Conservation (phyloP, 2,888 invertebrate genomes). For the Hirtodrosophila alboralis region DNA sequence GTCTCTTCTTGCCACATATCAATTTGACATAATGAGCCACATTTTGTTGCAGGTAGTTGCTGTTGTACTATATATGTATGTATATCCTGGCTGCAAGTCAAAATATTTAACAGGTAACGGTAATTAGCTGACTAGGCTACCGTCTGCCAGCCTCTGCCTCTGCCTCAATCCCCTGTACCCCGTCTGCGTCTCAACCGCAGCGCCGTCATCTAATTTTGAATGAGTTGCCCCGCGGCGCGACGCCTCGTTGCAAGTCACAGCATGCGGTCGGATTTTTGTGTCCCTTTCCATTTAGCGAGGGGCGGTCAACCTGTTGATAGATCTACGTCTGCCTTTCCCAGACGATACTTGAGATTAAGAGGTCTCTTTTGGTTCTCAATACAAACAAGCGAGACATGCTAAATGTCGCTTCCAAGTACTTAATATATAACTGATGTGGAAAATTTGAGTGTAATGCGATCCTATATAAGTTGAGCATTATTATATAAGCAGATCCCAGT, state of each 20-base stretch:
- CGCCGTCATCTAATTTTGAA: constrained; percentile 56
- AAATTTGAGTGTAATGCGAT: constrained; percentile 56
- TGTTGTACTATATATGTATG: constrained; percentile 8
- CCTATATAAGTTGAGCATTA: constrained; percentile 8
- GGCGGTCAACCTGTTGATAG: constrained; percentile 73
- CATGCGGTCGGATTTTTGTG: constrained; percentile 31
- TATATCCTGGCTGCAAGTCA: constrained; percentile 56
- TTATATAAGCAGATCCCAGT: constrained; percentile 25
- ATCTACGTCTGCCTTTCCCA: constrained; percentile 42
- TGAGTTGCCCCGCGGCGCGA: constrained; percentile 73
- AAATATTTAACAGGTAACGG: constrained; percentile 71
- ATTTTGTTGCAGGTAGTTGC: constrained; percentile 39
- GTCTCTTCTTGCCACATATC: constrained; percentile 59
- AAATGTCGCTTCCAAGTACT: constrained; percentile 23
- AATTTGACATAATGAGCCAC: constrained; percentile 70
- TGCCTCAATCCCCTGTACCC: neutral
- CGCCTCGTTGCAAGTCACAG: constrained; percentile 42
- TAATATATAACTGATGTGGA: constrained; percentile 35
- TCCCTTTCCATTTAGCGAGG: constrained; percentile 18
- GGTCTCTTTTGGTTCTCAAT: too few species aligned
- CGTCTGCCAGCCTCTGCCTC: constrained; percentile 44
- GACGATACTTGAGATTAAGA: constrained; percentile 70
- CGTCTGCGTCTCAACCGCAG: constrained; percentile 12
- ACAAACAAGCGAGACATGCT: constrained; percentile 42
- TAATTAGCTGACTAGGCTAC: constrained; percentile 72